These are phyloP conservation scores for Cottus gobio DNA, from an alignment of 2,113 vertebrate genomes.

Conservation along the genomic window DNA sequence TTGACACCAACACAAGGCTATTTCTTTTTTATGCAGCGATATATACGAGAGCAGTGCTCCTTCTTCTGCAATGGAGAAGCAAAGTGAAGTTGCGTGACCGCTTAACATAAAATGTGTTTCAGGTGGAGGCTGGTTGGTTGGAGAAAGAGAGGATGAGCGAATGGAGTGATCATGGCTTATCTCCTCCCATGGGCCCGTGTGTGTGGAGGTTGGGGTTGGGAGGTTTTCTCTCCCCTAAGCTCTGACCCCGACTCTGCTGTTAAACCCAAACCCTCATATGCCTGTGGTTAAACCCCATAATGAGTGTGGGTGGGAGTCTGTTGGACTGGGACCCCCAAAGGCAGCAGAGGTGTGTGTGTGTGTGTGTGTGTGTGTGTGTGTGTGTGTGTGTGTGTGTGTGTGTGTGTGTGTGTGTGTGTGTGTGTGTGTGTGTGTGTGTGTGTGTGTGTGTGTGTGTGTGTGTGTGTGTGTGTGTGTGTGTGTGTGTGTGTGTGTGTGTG, in stretches of 20 bases:
- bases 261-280: slow-evolving; percentile 39
- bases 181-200: slow-evolving; percentile 11
- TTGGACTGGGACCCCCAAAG: slow-evolving; percentile 30
- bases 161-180: slow-evolving; percentile 42
- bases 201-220: slow-evolving; percentile 10
- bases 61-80: neutral
- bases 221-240: slow-evolving; percentile 48
- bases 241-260: slow-evolving; percentile 63
- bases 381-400: slow-evolving; percentile 26
- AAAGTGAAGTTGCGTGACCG: slow-evolving; percentile 37
- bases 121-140: slow-evolving; percentile 6
- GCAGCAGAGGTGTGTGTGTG: slow-evolving; percentile 34
- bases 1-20: neutral
- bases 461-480: slow-evolving; percentile 19
- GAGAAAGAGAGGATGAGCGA: slow-evolving; percentile 30
- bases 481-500: slow-evolving; percentile 21
- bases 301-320: slow-evolving; percentile 40
- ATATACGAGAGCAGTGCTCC: neutral
- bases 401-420: slow-evolving; percentile 28
- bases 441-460: slow-evolving; percentile 19
- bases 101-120: slow-evolving; percentile 36
- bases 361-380: slow-evolving; percentile 23
- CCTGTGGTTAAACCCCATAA: slow-evolving; percentile 48
- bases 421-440: slow-evolving; percentile 25
- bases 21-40: neutral